Conservation (phyloP, 1,140 invertebrate genomes). For the Zelostemma sp. region DNA sequence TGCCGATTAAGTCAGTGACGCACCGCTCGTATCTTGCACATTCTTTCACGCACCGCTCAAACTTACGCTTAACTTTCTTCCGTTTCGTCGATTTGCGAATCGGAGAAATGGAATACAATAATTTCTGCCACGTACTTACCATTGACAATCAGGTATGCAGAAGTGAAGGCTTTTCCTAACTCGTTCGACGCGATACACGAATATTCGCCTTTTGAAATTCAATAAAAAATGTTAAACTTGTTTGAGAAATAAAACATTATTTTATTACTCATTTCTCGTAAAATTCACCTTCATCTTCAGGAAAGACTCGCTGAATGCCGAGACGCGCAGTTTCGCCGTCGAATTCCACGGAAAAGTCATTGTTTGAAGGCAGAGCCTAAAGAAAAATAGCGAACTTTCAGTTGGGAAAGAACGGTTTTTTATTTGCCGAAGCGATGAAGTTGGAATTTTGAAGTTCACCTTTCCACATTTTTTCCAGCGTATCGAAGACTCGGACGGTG, state of each 20-base stretch:
- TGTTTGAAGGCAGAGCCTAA: constrained; percentile 77
- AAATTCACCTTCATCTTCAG: constrained; percentile 91
- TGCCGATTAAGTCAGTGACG: not conserved
- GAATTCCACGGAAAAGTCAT: constrained; percentile 77
- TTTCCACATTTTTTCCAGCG: constrained; percentile 86
- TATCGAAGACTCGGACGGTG: constrained; percentile 76
- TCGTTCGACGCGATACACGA: constrained; percentile 86
- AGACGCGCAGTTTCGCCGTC: constrained; percentile 78
- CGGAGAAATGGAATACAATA: no score
- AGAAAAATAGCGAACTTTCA: constrained; percentile 27
- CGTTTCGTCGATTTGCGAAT: no score
- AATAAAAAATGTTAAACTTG: no score
- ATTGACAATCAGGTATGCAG: constrained; percentile 84
- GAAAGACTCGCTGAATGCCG: constrained; percentile 81
- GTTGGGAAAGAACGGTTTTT: not conserved
- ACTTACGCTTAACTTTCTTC: not conserved
- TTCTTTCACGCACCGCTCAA: constrained; percentile 2
- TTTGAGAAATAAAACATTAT: no score
- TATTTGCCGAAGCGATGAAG: no score
- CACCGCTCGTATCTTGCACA: not conserved
- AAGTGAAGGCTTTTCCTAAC: constrained; percentile 82
- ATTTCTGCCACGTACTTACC: no score
- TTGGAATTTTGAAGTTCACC: constrained; percentile 67
- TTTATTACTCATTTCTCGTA: no score
- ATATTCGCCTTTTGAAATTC: no score